Conservation (phyloP, 2,888 invertebrate genomes). For the Drosophila putrida region DNA sequence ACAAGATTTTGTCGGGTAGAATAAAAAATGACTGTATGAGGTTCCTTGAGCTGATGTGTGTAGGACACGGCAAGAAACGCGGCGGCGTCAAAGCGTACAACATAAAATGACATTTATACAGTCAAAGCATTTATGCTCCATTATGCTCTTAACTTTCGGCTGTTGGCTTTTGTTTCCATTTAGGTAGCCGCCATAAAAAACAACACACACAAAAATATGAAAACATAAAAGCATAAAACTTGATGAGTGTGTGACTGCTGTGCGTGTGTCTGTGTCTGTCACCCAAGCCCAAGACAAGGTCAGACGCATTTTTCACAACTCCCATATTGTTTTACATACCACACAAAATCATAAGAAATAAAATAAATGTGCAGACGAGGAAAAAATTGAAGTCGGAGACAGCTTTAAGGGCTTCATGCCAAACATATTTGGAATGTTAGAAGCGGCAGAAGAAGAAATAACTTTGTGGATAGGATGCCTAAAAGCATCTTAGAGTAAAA, state of each 20-base stretch:
- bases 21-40: neutral
- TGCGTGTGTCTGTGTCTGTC: conserved; percentile 8
- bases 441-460: neutral
- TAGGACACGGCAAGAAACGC: conserved; percentile 35
- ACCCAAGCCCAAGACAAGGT: conserved; percentile 40
- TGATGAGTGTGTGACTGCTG: conserved; percentile 32
- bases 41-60: conserved; percentile 26
- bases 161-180: conserved; percentile 58
- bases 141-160: conserved; percentile 71
- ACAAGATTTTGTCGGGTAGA: neutral
- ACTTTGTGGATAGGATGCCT: conserved; percentile 15
- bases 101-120: conserved; percentile 73
- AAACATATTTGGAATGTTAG: conserved; percentile 11
- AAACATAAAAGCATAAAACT: conserved; percentile 55
- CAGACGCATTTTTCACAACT: conserved; percentile 39
- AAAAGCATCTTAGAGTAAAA: conserved; percentile 24
- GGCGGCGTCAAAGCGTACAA: conserved; percentile 62
- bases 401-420: conserved; percentile 33
- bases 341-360: conserved; percentile 41
- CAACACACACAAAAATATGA: conserved; percentile 51
- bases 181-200: conserved; percentile 59
- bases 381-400: conserved; percentile 17
- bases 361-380: conserved; percentile 32
- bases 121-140: conserved; percentile 76
- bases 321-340: conserved; percentile 42